Evolutionary conservation across 2,797 vertebrate genomes (phyloP), one percentile per base, ranked within the genome.

Genomic region (Argya squamiceps): DNA sequence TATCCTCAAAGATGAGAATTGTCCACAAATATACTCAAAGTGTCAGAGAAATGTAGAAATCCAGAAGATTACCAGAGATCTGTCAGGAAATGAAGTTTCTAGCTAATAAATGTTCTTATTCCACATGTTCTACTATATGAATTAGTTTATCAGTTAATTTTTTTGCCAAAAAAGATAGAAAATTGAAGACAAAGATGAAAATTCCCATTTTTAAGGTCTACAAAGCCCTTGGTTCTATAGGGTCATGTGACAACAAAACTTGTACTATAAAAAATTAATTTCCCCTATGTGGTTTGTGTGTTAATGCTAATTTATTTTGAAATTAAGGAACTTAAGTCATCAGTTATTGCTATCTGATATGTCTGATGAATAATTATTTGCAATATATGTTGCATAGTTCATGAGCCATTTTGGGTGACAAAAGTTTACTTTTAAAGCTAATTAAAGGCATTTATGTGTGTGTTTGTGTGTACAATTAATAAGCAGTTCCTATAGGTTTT

Each of bases 401-500:
- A 30, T 63, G 53, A 89, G 11, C 47, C 8, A 3, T 53, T 86
- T 55, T 60, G 75, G 56, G 52, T 85, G 49, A 88, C 29, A 60
- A 85, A 67, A 93, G 49, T 89, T 69, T 88, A 71, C 21, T 89
- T 91, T 81, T 86, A 86, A 94, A 80, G 30, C 39, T 84, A 44
- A 76, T 83, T 7, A 5, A 94, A 87, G 17, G 29, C 24, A 50
- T 89, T 84, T 82, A 27, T 49, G 5, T 64, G 5, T 80, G 67
- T 62, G 68, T 92, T 60, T 92, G 32, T 92, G 60, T 92, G 67
- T 53, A 64, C 59, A 75, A 46, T 87, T 83, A 86, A 74, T 84
- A 49, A 84, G 29, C 26, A 75, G 34, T 81, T n/a, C 71, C 64
- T 76, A 37, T 4, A 88, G 59, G 56, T 92, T 83, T 84, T 76